Base-by-base conservation (phyloP, 1,140 invertebrate genomes). In the Anoplophora glabripennis region DNA sequence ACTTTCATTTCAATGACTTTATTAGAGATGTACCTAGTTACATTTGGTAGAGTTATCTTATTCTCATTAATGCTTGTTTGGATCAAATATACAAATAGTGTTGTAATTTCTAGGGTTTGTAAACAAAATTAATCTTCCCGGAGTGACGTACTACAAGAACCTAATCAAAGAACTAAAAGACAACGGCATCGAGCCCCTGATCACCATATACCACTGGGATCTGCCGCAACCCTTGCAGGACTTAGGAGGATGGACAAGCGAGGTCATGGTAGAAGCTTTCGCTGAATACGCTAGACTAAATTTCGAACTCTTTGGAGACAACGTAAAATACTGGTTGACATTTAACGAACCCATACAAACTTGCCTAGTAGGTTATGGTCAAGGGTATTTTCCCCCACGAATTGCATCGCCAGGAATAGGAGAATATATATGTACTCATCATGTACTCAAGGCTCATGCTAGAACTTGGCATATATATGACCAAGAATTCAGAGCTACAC, bases 341-440 rank as follows among this genome's bases (percentile, higher is more conserved):
- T 81, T 87, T 41, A 73, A 80, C 15, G 63, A 65, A 41, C 55
- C 63, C 4, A 51, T 45, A 42, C 35, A 40, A 7, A 54, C 51
- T 21, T 64, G 62, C 40, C 17, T 34, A n/a, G 40, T 35, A 35
- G 62, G 57, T 36, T 64, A 64, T 57, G 62, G 57, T 34, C 8
- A 15, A 7, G 57, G 57, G 10, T 37, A n/a, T 7, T 14, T 45
- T n/a, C 57, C 62, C 17, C 62, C 62, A 18, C 57, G 58, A 18
- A 40, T 51, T 9, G 9, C 14, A 10, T 33, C 41, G 42, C 15
- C 57, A 21, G 78, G 76, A 7, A 66, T 74, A 7, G 67, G 52
- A 4, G 73, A 75, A 49, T 80, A 80, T 63, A 49, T 77, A 35
- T 79, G 76, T 37, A 71, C 64, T 5, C 75, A 80, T 62, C 70